Conservation (phyloP, 2,113 vertebrate species). For the Elanoides forficatus region DNA sequence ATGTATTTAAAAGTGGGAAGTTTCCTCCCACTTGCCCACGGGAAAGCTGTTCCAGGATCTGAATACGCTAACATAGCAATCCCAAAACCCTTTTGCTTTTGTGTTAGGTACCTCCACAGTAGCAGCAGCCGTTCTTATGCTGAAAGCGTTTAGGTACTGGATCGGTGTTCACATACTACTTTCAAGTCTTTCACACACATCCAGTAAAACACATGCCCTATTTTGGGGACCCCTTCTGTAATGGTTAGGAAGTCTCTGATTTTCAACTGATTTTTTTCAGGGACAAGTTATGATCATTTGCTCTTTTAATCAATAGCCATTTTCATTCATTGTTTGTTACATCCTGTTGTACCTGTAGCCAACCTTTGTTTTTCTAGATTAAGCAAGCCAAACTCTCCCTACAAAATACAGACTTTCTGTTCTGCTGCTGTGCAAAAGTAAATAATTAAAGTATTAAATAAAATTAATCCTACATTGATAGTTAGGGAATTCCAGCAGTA, state of each 20-base stretch:
- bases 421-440: background rate
- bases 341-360: background rate
- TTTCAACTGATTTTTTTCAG: background rate
- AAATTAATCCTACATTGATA: background rate
- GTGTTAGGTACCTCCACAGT: background rate
- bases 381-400: background rate
- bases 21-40: background rate
- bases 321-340: constrained; percentile 15
- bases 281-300: background rate
- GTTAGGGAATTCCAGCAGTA: background rate
- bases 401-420: background rate
- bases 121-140: background rate
- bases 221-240: background rate
- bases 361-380: background rate
- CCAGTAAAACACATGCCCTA: background rate
- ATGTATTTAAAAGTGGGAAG: constrained; percentile 12
- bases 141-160: background rate
- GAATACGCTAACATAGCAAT: background rate
- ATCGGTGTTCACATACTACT: background rate
- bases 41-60: background rate
- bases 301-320: background rate
- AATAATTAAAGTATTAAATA: background rate
- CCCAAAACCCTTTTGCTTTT: background rate
- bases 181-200: background rate
- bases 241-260: background rate